Conservation (phyloP, 2,888 invertebrate species). For the Chydorus sphaericus region DNA sequence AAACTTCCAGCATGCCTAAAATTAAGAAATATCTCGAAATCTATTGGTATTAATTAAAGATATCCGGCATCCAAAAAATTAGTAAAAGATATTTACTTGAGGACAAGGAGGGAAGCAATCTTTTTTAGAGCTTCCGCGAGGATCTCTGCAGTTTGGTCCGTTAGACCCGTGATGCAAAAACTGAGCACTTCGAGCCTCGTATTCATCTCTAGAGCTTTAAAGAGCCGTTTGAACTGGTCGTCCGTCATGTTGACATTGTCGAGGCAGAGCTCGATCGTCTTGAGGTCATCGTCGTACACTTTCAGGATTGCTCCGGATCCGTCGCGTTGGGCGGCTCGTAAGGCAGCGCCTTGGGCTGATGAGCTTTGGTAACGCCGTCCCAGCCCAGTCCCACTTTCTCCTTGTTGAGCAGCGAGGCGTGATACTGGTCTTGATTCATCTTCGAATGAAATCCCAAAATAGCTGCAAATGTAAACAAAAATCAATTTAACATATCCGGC, state of each 20-base stretch:
- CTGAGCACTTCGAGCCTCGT: slow-evolving; percentile 80
- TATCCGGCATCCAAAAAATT: too few relatives aligned
- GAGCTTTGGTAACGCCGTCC: slow-evolving; percentile 90
- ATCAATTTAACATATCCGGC: too few relatives aligned
- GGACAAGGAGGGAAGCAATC: slow-evolving; percentile 63
- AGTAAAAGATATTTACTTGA: too few relatives aligned
- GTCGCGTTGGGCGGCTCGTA: slow-evolving; percentile 94
- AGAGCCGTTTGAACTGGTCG: slow-evolving; percentile 36
- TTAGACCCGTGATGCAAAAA: slow-evolving; percentile 84
- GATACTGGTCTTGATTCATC: slow-evolving; percentile 99
- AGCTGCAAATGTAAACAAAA: slow-evolving; percentile 41
- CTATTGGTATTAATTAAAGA: too few relatives aligned
- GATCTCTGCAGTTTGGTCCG: slow-evolving; percentile 69
- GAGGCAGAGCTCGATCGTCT: slow-evolving; percentile 85
- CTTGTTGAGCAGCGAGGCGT: slow-evolving; percentile 85
- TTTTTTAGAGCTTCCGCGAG: slow-evolving; percentile 68
- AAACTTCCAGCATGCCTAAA: too few relatives aligned
- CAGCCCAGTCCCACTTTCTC: slow-evolving; percentile 64
- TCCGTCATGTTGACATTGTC: slow-evolving; percentile 73
- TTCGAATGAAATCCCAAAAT: slow-evolving; percentile 99
- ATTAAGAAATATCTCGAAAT: too few relatives aligned
- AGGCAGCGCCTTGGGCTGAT: slow-evolving; percentile 77
- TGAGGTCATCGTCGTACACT: slow-evolving; percentile 75
- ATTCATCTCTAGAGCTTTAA: slow-evolving; percentile 74
- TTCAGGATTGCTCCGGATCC: slow-evolving; percentile 84